Evolutionary conservation across 2,113 vertebrate species (phyloP).

Genomic region (Hippocampus zosterae): DNA sequence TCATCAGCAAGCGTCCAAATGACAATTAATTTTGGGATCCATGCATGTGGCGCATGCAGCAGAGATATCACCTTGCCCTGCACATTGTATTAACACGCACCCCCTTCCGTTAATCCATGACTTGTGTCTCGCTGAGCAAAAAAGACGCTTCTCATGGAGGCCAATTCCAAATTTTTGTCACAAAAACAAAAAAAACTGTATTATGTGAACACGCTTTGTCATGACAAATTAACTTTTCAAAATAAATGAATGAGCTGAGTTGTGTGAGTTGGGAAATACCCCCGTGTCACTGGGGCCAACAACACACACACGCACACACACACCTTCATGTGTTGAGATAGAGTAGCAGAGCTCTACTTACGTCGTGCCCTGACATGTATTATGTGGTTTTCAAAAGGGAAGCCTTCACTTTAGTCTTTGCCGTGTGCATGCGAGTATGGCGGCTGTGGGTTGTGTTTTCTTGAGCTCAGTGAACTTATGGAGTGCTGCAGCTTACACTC

Average conservation of each 20-base stretch:
- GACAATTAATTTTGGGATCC: not conserved
- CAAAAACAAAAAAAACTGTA: not conserved
- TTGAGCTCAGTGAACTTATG: conserved; percentile 55
- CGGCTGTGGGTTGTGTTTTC: conserved; percentile 39
- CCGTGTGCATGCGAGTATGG: conserved; percentile 5
- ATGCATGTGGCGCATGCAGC: not conserved
- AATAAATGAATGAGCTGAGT: not conserved
- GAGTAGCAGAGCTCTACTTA: conserved; percentile 42
- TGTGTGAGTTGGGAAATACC: not conserved
- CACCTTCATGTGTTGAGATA: conserved; percentile 51
- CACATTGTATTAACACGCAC: not conserved
- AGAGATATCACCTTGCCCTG: not conserved
- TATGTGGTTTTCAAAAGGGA: conserved; percentile 65
- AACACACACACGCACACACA: not conserved
- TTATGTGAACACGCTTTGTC: not conserved
- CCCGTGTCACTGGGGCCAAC: not conserved
- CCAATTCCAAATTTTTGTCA: no score
- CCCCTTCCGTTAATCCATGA: not conserved
- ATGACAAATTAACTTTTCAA: not conserved
- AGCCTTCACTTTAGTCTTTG: conserved; percentile 58
- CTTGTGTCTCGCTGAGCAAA: no score
- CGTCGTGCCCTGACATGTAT: conserved; percentile 59
- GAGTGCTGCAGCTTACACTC: conserved; percentile 34
- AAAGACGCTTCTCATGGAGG: no score
- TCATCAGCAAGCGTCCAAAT: not conserved